phyloP scores from a whole-genome alignment of 2,113 vertebrate species.

The Calonectris borealis region DNA sequence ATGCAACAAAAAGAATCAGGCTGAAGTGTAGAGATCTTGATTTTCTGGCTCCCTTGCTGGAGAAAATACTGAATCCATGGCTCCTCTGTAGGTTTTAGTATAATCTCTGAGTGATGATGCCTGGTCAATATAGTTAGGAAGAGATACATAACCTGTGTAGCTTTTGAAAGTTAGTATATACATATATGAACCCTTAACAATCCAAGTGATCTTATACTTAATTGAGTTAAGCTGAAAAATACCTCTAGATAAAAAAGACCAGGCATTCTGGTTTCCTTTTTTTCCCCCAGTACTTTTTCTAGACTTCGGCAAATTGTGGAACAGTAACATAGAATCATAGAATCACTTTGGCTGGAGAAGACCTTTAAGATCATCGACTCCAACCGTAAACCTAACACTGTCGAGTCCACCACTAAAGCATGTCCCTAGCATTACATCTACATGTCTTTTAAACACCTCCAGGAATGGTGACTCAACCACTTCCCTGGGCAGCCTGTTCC shows the following conservation, averaged over 20 bases:
- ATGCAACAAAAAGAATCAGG: neutral
- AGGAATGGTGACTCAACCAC: neutral
- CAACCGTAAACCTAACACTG: neutral
- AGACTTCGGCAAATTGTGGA: neutral
- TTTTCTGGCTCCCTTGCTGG: neutral
- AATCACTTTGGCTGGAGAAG: neutral
- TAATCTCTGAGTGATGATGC: neutral
- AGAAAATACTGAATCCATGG: neutral
- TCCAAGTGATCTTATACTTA: neutral
- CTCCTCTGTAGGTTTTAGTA: neutral
- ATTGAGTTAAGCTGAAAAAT: neutral
- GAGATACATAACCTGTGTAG: neutral
- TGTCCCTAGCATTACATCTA: neutral
- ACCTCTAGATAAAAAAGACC: neutral
- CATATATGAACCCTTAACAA: neutral
- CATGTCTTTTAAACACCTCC: neutral
- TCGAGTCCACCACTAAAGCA: neutral
- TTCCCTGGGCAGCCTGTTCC: neutral
- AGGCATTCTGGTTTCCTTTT: neutral
- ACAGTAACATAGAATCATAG: neutral
- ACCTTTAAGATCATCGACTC: neutral
- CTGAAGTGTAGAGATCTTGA: neutral
- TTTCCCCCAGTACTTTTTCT: fast-evolving
- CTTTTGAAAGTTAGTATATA: neutral
- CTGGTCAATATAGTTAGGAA: neutral